Evolutionary conservation across 2,113 vertebrate genomes (phyloP).

Genomic region (Pterocles orientalis): DNA sequence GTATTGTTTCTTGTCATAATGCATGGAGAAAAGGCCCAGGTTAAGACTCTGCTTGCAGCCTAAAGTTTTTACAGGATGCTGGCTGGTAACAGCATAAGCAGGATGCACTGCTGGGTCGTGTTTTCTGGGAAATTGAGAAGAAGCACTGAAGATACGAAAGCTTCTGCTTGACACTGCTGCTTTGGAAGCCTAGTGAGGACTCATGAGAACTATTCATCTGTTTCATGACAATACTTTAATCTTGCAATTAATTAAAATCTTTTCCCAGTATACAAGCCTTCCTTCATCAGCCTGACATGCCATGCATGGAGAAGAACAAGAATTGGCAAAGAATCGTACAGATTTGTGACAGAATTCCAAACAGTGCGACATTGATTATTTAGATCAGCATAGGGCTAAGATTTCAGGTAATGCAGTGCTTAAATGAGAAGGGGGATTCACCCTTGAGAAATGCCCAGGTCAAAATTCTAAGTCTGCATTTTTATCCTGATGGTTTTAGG

Average conservation of each 20-base stretch:
- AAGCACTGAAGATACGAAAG: neutral
- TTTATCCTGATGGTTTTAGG: neutral
- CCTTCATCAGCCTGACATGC: constrained; percentile 52
- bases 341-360: constrained; percentile 37
- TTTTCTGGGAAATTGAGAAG: constrained; percentile 35
- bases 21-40: neutral
- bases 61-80: neutral
- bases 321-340: constrained; percentile 29
- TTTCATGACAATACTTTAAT: constrained; percentile 73
- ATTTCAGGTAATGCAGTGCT: constrained; percentile 15
- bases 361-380: constrained; percentile 19
- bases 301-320: constrained; percentile 20
- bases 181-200: constrained; percentile 48
- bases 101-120: neutral
- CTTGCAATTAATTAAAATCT: constrained; percentile 74
- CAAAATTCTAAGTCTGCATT: neutral
- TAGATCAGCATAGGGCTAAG: neutral
- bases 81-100: neutral
- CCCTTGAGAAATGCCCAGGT: neutral
- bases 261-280: constrained; percentile 55
- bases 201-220: constrained; percentile 67
- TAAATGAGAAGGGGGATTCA: constrained; percentile 1
- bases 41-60: neutral
- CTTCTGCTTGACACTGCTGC: constrained; percentile 48
- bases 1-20: neutral